phyloP scores from a whole-genome alignment of 2,888 invertebrate genomes.

The Apoda limacodes region DNA sequence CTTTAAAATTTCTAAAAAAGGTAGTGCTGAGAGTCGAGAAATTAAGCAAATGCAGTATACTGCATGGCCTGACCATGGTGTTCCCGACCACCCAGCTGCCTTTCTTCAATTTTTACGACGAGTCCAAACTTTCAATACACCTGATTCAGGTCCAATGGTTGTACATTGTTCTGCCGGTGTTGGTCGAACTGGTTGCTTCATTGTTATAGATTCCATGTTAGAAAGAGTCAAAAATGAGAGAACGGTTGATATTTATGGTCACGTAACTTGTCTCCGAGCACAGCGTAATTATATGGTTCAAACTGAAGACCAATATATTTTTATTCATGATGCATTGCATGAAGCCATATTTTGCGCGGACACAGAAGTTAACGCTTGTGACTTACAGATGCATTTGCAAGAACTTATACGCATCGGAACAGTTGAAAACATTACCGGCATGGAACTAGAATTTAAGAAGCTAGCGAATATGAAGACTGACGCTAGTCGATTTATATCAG shows the following conservation, averaged over 20 bases:
- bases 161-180: constrained; percentile 96
- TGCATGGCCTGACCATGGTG: constrained; percentile 99
- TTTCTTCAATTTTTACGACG: constrained; percentile 96
- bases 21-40: constrained; percentile 89
- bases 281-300: constrained; percentile 99
- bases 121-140: constrained; percentile 90
- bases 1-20: constrained; percentile 88
- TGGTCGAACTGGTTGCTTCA: constrained; percentile 96
- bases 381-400: constrained; percentile 94
- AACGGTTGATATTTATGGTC: constrained; percentile 98
- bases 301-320: constrained; percentile 99
- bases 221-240: constrained; percentile 97
- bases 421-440: constrained; percentile 88
- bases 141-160: constrained; percentile 93
- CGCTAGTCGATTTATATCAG: constrained; percentile 93
- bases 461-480: constrained; percentile 94
- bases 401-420: constrained; percentile 90
- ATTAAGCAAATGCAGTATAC: constrained; percentile 98
- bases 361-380: constrained; percentile 96
- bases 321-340: constrained; percentile 97
- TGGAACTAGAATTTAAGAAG: constrained; percentile 96
- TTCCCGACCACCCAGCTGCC: constrained; percentile 98
- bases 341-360: constrained; percentile 97
- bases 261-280: constrained; percentile 97
- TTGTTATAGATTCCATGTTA: constrained; percentile 99